phyloP scores from a whole-genome alignment of 1,140 invertebrate species.

The Kradibia gibbosae region DNA sequence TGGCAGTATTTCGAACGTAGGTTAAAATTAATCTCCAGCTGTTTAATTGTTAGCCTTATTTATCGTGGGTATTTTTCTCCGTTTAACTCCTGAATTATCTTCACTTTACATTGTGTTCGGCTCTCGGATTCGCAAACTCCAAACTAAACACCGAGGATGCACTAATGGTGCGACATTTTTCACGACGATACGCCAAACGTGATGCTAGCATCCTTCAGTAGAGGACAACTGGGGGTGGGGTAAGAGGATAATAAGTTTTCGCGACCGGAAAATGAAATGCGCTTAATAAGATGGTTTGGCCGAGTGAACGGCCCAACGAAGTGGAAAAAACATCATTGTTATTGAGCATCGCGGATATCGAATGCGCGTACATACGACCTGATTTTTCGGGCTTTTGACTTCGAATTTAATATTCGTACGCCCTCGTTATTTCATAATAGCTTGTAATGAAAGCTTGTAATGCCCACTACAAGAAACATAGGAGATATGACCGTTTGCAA shows the following conservation, averaged over 20 bases:
- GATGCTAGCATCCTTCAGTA: background rate
- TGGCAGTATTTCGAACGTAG: background rate
- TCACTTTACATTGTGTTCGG: constrained; percentile 8
- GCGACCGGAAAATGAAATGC: background rate
- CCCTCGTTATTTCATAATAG: background rate
- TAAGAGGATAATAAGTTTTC: constrained; percentile 9
- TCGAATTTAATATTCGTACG: background rate
- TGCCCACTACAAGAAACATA: background rate
- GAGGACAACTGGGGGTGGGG: background rate
- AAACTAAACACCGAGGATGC: constrained; percentile 18
- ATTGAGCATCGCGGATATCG: background rate
- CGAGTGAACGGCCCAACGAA: background rate
- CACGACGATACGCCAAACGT: constrained; percentile 26
- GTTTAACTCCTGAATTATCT: constrained; percentile 1
- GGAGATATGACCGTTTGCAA: background rate
- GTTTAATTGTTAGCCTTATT: constrained; percentile 48
- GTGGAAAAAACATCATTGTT: background rate
- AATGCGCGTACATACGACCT: too few relatives aligned
- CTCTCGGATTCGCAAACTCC: background rate
- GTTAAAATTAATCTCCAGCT: constrained; percentile 32
- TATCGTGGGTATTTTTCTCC: constrained; percentile 39
- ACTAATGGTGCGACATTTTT: constrained; percentile 34
- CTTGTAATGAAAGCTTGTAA: too few relatives aligned
- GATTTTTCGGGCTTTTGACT: background rate
- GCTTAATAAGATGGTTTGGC: background rate